Conservation (phyloP, 2,888 invertebrate species). For the Cynaeus angustus region DNA sequence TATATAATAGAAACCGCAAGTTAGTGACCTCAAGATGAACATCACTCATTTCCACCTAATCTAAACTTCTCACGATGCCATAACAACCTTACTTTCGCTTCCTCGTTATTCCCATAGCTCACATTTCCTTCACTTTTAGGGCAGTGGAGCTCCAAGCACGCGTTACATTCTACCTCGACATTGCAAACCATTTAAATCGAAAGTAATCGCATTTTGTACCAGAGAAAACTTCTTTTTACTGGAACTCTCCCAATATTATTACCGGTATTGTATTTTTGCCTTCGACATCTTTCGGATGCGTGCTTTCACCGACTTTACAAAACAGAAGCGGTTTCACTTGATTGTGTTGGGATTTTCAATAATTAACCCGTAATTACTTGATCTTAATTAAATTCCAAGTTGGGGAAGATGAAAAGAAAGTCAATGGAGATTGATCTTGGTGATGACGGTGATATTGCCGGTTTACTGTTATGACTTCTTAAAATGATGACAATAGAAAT, state of each 20-base stretch:
- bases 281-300: slow-evolving; percentile 16
- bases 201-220: not conserved
- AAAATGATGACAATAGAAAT: too few relatives aligned
- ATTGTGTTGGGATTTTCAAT: slow-evolving; percentile 16
- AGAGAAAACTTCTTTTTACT: not conserved
- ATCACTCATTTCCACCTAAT: not conserved
- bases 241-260: not conserved
- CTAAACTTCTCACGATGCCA: slow-evolving; percentile 31
- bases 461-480: too few relatives aligned
- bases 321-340: slow-evolving; percentile 17
- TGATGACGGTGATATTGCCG: too few relatives aligned
- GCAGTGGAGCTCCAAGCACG: slow-evolving; percentile 33
- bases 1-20: slow-evolving; percentile 22
- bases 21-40: slow-evolving; percentile 15
- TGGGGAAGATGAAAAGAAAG: not conserved
- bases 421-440: too few relatives aligned
- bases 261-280: not conserved
- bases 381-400: not conserved
- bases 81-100: slow-evolving; percentile 39
- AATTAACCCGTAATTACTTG: not conserved
- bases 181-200: slow-evolving; percentile 10
- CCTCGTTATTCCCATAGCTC: slow-evolving; percentile 8
- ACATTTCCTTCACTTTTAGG: slow-evolving; percentile 13
- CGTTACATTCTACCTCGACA: slow-evolving; percentile 32
- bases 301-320: slow-evolving; percentile 17